phyloP scores from a whole-genome alignment of 2,113 vertebrate genomes.

The Camelus bactrianus region DNA sequence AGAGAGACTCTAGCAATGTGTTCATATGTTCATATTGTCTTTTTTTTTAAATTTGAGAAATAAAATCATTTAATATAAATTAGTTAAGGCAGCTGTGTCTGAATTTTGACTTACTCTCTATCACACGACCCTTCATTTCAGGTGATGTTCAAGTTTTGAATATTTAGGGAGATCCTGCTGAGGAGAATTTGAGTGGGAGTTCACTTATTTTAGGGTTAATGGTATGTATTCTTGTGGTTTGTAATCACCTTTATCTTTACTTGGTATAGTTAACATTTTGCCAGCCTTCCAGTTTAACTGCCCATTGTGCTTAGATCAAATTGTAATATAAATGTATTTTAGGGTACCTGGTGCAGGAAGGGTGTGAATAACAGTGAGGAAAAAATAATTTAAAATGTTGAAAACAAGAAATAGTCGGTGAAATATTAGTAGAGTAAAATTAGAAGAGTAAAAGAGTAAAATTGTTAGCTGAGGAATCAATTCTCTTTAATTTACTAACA shows the following conservation, averaged over 20 bases:
- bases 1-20: background rate
- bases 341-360: background rate
- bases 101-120: background rate
- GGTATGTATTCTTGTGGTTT: background rate
- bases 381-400: background rate
- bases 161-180: background rate
- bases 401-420: background rate
- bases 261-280: background rate
- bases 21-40: background rate
- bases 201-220: background rate
- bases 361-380: background rate
- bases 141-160: background rate
- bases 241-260: background rate
- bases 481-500: background rate
- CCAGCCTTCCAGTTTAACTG: background rate
- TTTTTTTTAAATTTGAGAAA: background rate
- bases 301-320: background rate
- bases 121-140: background rate
- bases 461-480: background rate
- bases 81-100: background rate
- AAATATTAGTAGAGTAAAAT: background rate
- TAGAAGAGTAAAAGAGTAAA: background rate
- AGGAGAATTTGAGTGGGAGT: background rate
- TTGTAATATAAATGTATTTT: background rate
- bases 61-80: background rate